Conservation (phyloP, 2,888 invertebrate genomes). For the Volucella inanis region DNA sequence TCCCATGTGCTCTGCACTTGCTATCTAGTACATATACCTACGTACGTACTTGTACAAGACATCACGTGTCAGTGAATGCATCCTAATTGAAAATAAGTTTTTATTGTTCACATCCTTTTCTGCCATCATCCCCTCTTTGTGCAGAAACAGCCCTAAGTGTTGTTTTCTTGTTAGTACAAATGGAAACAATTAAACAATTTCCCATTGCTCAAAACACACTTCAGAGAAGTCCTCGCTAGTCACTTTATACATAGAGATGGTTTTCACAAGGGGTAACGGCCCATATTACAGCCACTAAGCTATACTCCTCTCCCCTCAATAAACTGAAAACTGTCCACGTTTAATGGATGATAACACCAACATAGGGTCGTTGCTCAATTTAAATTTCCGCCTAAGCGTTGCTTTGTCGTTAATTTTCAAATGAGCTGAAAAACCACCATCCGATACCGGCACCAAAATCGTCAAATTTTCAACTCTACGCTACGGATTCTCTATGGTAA, state of each 20-base stretch:
- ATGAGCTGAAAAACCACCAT: constrained; percentile 72
- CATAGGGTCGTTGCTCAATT: constrained; percentile 59
- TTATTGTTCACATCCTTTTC: constrained; percentile 62
- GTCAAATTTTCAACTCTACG: constrained; percentile 37
- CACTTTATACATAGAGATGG: constrained; percentile 30
- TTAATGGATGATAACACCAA: constrained; percentile 66
- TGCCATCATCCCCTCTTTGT: constrained; percentile 17
- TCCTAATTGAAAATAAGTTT: constrained; percentile 74
- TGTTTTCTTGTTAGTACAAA: constrained; percentile 76
- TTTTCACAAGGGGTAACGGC: constrained; percentile 58
- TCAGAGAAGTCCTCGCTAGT: constrained; percentile 40
- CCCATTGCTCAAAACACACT: constrained; percentile 73
- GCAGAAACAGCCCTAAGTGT: constrained; percentile 65
- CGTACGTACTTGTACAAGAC: constrained; percentile 5
- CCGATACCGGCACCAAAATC: constrained; percentile 36
- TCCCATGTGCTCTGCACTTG: constrained; percentile 76
- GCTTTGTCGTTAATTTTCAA: constrained; percentile 68
- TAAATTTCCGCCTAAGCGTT: constrained; percentile 67
- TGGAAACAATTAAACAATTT: constrained; percentile 78
- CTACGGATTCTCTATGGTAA: no score
- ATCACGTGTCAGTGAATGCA: constrained; percentile 76
- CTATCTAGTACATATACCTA: constrained; percentile 76
- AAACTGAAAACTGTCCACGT: constrained; percentile 60
- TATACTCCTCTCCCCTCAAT: constrained; percentile 41
- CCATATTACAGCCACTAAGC: constrained; percentile 70